Evolutionary conservation across 2,113 vertebrate genomes (phyloP), one percentile per base, ranked within the genome.

Genomic region (Erinaceus europaeus): DNA sequence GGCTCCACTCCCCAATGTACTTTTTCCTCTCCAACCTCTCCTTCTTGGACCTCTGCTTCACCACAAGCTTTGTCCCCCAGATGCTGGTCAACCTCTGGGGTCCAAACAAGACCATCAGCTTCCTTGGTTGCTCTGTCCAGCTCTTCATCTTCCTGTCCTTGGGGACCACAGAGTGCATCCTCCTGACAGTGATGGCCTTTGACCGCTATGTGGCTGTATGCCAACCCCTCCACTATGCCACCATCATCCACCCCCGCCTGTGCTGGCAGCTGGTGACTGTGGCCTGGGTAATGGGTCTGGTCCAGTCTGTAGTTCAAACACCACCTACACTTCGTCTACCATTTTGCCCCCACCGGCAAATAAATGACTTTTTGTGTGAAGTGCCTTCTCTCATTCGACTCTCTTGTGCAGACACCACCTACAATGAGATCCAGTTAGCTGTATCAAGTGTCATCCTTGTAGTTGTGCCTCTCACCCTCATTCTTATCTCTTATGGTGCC

Each of bases 1-100:
- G 59, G 59, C 78, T 87, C 44, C 77, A 75, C 68, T 92, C 77
- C 1, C 67, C 73, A 0, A 76, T 86, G 84, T 90, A 93, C 81
- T 86, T 90, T 29, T 93, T 93, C 50, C 85, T 92, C 75, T 84
- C 77, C 14, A 89, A 81, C 52, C 84, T 88, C 83, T 89, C 64
- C 57, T 91, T 84, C 79, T 3, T 85, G 65, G 86, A 85, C 40
- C 86, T 91, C 78, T 77, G 78, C 74, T 87, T 90, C 59, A 91
- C 74, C 69, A 85, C 84, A 14, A 90, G 68, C 4, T 88, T n/a
- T 50, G 42, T 81, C 38, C 79, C 72, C 18, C 83, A 91, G 84
- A 84, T 85, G 83, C 29, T 88, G 55, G 1, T 44, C 68, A 71
- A 90, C 69, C 89, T 90, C 62, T 76, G 86, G 78, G 68, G 48